Percentiles rank a stretch among this genome's conserved stretches.
Evolutionary conservation across 2,113 vertebrate genomes (phyloP).

Genomic region (Picathartes gymnocephalus): DNA sequence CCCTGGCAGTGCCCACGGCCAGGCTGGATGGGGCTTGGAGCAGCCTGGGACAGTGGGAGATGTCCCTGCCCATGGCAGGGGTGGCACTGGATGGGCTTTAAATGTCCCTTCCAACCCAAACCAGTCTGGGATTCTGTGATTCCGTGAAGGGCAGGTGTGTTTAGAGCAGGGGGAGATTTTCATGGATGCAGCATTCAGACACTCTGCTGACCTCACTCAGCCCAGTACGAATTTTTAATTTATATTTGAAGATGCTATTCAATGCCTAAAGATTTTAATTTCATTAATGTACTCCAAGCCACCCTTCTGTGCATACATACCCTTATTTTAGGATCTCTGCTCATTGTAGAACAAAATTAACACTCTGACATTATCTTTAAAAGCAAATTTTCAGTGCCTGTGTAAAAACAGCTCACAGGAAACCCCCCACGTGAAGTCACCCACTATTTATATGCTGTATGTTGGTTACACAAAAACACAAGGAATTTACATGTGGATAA

Average conservation of each 20-base stretch:
- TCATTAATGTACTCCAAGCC: not conserved
- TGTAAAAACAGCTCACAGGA: not conserved
- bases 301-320: fast-evolving
- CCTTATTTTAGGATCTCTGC: not conserved
- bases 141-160: not conserved
- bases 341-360: not conserved
- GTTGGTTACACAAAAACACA: not conserved
- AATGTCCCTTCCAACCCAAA: not conserved
- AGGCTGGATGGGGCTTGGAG: not conserved
- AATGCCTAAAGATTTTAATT: not conserved
- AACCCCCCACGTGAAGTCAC: not conserved
- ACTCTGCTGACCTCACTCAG: not conserved
- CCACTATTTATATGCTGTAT: not conserved
- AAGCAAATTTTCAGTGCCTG: not conserved
- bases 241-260: not conserved
- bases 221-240: not conserved
- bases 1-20: not conserved
- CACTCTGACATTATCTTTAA: not conserved
- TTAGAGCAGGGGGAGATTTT: not conserved
- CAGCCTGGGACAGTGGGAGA: not conserved
- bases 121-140: not conserved
- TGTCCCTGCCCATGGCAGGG: not conserved
- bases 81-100: not conserved
- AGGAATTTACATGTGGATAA: not conserved
- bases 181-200: not conserved